Percentiles rank a stretch among this genome's conserved stretches.
Evolutionary conservation across 2,888 invertebrate genomes (phyloP).

Genomic region (Glyphotaelius pellucidus): DNA sequence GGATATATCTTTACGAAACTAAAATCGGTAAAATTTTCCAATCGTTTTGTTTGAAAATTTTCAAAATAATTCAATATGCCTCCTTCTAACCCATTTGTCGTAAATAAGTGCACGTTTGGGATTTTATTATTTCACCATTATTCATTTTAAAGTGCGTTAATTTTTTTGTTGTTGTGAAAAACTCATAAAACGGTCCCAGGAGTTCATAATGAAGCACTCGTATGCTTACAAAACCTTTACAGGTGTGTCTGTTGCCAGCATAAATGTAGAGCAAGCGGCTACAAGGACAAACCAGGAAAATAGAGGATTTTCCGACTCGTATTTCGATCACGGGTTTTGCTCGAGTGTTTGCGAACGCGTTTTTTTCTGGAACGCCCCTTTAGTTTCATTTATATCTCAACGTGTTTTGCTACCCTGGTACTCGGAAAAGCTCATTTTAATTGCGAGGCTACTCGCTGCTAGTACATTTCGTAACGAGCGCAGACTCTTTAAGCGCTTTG

Average conservation of each 20-base stretch:
- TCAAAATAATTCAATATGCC: background rate
- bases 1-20: too few species aligned
- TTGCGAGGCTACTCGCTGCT: background rate
- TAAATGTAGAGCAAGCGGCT: background rate
- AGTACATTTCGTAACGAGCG: background rate
- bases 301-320: constrained; percentile 20
- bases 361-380: constrained; percentile 44
- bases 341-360: constrained; percentile 38
- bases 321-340: background rate
- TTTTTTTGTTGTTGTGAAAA: constrained; percentile 3
- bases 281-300: background rate
- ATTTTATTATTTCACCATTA: background rate
- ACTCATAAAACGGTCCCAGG: background rate
- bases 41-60: background rate
- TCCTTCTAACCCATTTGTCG: background rate
- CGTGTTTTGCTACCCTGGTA: constrained; percentile 47
- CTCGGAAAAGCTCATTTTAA: constrained; percentile 23
- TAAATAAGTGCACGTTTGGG: background rate
- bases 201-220: background rate
- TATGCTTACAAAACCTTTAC: background rate
- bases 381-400: constrained; percentile 21
- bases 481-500: background rate
- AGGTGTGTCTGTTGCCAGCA: background rate
- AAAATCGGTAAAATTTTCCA: too few species aligned
- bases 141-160: background rate